Evolutionary conservation across 2,888 invertebrate genomes (phyloP), one percentile per base, ranked within the genome.

Genomic region (Stenurella melanura): DNA sequence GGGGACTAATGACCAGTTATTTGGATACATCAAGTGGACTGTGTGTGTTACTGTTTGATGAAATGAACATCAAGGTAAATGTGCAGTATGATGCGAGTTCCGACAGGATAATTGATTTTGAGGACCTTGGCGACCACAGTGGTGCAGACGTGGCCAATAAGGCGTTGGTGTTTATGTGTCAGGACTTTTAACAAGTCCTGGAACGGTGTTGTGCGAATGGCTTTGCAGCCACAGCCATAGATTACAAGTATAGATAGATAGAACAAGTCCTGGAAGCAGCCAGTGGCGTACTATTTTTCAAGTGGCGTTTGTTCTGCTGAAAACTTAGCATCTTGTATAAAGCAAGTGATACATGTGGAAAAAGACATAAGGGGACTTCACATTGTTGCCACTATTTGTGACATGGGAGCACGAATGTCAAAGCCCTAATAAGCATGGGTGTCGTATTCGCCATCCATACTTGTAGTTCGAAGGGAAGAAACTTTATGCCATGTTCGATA

Each of bases 221-320:
- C n/a, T n/a, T n/a, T n/a, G n/a, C n/a, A n/a, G n/a, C n/a, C n/a
- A n/a, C n/a, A n/a, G n/a, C n/a, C n/a, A n/a, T n/a, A n/a, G n/a
- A n/a, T n/a, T n/a, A n/a, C n/a, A n/a, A n/a, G n/a, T n/a, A n/a
- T n/a, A n/a, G n/a, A n/a, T n/a, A n/a, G n/a, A n/a, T n/a, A n/a
- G 38, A 12, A 15, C 17, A 50, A n/a, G 26, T 61, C 67, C 11
- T 83, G 83, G 80, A 83, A 83, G 61, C 81, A 83, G 60, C 78
- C 83, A 21, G 76, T 83, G 1, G 79, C 80, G 6, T 80, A 74
- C 73, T 26, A 26, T 82, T 82, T 82, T 79, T 77, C 57, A n/a
- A 68, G 54, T 56, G 10, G 30, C 15, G n/a, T n/a, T 60, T 80
- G 78, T 30, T 54, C 42, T 18, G 34, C 78, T 1, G 30, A 30